Evolutionary conservation across 2,113 vertebrate species (phyloP), one percentile per base, ranked within the genome.

Genomic region (Grallaria varia): DNA sequence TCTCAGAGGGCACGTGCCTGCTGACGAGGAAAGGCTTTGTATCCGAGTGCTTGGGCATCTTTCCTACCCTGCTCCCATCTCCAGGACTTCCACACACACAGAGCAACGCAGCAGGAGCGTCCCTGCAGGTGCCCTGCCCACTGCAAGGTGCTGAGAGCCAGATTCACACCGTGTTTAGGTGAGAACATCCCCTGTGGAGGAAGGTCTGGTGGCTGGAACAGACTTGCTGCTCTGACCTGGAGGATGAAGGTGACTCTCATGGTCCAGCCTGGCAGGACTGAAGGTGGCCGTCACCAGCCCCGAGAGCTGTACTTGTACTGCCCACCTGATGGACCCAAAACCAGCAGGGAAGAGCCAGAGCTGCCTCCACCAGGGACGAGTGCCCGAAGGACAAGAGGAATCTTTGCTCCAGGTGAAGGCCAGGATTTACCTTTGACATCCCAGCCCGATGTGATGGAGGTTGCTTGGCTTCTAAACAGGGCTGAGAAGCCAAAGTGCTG

Each of bases 271-370:
- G 55, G 66, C 59, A 76, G 44, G 59, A 39, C 6, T 33, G 45
- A 44, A 16, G 28, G 18, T 20, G 83, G 23, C 14, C 17, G 35
- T 17, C 55, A 22, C 59, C 60, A 74, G 44, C 50, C 47, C 60
- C 0, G 28, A 49, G 44, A 28, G 56, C 64, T 74, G 59, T 0
- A 0, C 12, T 40, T 18, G 53, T 20, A 53, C 14, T 24, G 4
- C 40, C 6, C 2, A 4, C 39, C 24, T 20, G 37, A 30, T 2
- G 0, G 44, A 56, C 27, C 59, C 49, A 17, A 62, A 58, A 64
- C 6, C 45, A 62, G 59, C 84, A 49, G 1, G 18, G 28, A 53
- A 83, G 58, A 30, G 49, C 0, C 0, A n/a, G 37, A 73, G 50
- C 59, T 63, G 56, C 62, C 69, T 50, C 59, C 35, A 21, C 63